Conservation (phyloP, 2,797 vertebrate species). For the Alcedo atthis region DNA sequence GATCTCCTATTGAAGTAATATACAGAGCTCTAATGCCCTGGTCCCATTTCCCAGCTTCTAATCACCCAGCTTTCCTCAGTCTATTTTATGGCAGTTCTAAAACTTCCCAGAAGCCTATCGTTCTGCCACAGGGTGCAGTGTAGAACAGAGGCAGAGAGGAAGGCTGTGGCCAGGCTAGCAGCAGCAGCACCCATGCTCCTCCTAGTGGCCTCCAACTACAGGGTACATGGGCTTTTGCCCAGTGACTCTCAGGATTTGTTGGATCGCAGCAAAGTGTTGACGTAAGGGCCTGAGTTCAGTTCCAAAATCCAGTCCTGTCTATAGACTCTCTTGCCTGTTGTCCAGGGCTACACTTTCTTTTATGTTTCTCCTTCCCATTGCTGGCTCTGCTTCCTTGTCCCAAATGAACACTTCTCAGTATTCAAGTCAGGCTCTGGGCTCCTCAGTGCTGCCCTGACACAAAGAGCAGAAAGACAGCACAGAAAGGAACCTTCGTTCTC, state of each 20-base stretch:
- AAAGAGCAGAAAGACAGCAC: slow-evolving; percentile 25
- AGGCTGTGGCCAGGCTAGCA: neutral
- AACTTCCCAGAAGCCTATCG: accelerated
- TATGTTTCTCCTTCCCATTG: slow-evolving; percentile 24
- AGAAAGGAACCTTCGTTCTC: slow-evolving; percentile 38
- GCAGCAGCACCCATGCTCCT: neutral
- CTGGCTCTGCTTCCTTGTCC: slow-evolving; percentile 48
- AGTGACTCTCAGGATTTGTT: neutral
- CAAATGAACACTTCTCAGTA: slow-evolving; percentile 45
- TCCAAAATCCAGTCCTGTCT: slow-evolving; percentile 21
- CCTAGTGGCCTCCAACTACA: slow-evolving; percentile 6
- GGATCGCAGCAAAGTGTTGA: neutral
- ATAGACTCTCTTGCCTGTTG: neutral
- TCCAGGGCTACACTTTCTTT: slow-evolving; percentile 15
- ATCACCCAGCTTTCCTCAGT: neutral
- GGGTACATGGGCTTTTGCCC: neutral
- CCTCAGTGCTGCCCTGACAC: neutral
- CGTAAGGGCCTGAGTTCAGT: neutral
- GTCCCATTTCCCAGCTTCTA: neutral
- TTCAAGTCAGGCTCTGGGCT: slow-evolving; percentile 51
- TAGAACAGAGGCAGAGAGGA: neutral
- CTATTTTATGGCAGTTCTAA: neutral
- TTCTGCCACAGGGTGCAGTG: neutral
- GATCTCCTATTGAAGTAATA: neutral
- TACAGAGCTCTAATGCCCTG: neutral